These are phyloP conservation scores for Epinephelus cyanopodus DNA, from an alignment of 2,113 vertebrate genomes.

Conservation along the genomic window DNA sequence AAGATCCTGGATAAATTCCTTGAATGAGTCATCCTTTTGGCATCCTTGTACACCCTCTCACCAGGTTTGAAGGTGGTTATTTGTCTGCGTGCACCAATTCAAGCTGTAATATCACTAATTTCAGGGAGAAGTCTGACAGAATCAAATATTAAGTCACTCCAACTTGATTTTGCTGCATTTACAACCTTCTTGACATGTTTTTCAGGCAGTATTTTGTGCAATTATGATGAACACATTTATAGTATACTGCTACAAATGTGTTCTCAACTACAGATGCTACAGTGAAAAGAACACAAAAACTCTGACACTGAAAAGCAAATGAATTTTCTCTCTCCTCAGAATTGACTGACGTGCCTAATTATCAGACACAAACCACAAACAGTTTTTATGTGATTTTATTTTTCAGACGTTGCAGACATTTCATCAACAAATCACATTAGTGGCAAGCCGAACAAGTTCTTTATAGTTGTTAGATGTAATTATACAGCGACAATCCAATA, in stretches of 20 bases:
- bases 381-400: conserved; percentile 59
- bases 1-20: not conserved
- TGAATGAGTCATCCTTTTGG: not conserved
- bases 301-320: not conserved
- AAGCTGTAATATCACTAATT: not conserved
- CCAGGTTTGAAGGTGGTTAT: not conserved
- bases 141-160: not conserved
- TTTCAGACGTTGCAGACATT: conserved; percentile 33
- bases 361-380: conserved; percentile 29
- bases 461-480: conserved; percentile 56
- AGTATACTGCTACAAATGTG: not conserved
- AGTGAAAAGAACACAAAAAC: not conserved
- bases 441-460: conserved; percentile 35
- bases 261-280: not conserved
- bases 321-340: not conserved
- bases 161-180: not conserved
- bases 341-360: not conserved
- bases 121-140: not conserved
- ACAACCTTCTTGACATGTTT: not conserved
- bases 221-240: not conserved
- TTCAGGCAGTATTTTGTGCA: not conserved
- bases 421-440: conserved; percentile 52
- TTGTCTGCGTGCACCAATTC: not conserved
- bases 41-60: not conserved
- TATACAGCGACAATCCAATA: conserved; percentile 53